Evolutionary conservation across 2,888 invertebrate species (phyloP).

Genomic region (Nymphalis c-album): DNA sequence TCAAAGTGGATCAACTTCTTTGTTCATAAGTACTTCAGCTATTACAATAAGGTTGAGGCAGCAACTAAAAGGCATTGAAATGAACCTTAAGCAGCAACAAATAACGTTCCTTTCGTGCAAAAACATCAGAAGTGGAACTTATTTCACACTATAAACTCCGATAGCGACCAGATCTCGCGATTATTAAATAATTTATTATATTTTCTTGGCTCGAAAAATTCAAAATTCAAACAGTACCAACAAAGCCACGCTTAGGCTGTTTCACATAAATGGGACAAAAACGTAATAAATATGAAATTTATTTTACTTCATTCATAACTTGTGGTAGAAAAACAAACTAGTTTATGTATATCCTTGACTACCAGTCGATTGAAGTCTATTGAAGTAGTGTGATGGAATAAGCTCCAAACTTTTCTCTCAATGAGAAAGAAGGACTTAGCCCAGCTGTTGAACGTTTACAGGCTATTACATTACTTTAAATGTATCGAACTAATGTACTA

Average conservation of each 20-base stretch:
- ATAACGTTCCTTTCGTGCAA: constrained; percentile 9
- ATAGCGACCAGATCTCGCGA: constrained; percentile 31
- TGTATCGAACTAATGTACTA: too few species aligned
- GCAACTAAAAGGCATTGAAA: constrained; percentile 46
- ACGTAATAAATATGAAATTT: too few species aligned
- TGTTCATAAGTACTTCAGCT: constrained; percentile 43
- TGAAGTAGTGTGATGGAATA: too few species aligned
- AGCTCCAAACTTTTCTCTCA: too few species aligned
- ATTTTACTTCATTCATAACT: too few species aligned
- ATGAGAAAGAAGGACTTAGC: too few species aligned
- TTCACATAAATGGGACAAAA: not conserved
- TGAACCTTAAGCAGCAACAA: constrained; percentile 34
- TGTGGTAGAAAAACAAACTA: too few species aligned
- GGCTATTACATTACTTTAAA: too few species aligned
- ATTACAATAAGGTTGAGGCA: constrained; percentile 34
- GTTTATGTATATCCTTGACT: too few species aligned
- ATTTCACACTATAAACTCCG: constrained; percentile 28
- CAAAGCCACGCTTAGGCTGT: not conserved
- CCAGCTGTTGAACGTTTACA: too few species aligned
- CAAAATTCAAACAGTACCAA: constrained; percentile 26
- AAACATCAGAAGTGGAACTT: constrained; percentile 25
- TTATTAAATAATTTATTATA: constrained; percentile 32
- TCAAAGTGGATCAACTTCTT: constrained; percentile 15
- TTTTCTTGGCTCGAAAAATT: constrained; percentile 28
- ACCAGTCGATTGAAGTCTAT: too few species aligned